Conservation (phyloP, 2,797 vertebrate genomes). For the Chelidonichthys spinosus region DNA sequence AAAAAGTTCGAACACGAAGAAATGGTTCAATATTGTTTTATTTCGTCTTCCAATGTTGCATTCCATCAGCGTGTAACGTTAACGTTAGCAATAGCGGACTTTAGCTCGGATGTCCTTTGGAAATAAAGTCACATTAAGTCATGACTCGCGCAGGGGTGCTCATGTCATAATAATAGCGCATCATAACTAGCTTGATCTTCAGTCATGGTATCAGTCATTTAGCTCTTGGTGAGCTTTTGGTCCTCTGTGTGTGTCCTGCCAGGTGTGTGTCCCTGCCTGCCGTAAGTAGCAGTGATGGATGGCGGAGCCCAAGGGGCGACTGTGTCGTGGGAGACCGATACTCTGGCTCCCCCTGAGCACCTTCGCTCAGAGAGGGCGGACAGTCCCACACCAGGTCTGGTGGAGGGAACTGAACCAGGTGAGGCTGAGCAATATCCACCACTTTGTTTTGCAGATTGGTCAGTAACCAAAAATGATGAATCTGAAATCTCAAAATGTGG, state of each 20-base stretch:
- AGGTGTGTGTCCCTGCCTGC: slow-evolving; percentile 42
- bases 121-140: slow-evolving; percentile 1
- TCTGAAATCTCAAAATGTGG: not conserved
- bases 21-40: not conserved
- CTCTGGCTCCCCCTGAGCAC: slow-evolving; percentile 83
- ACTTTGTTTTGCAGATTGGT: no score
- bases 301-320: slow-evolving; percentile 83
- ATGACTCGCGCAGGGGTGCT: not conserved
- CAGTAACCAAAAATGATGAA: no score
- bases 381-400: slow-evolving; percentile 92
- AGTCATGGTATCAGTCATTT: not conserved
- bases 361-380: slow-evolving; percentile 87
- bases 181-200: not conserved
- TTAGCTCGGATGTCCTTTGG: not conserved
- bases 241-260: slow-evolving; percentile 15
- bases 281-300: slow-evolving; percentile 83
- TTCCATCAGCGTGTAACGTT: not conserved
- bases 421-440: slow-evolving; percentile 23
- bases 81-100: not conserved
- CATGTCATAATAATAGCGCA: not conserved
- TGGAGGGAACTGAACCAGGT: slow-evolving; percentile 97
- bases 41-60: not conserved
- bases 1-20: not conserved
- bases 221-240: slow-evolving; percentile 47
- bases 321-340: slow-evolving; percentile 84